Evolutionary conservation across 1,140 invertebrate genomes (phyloP).

Genomic region (Brachionus sp.): DNA sequence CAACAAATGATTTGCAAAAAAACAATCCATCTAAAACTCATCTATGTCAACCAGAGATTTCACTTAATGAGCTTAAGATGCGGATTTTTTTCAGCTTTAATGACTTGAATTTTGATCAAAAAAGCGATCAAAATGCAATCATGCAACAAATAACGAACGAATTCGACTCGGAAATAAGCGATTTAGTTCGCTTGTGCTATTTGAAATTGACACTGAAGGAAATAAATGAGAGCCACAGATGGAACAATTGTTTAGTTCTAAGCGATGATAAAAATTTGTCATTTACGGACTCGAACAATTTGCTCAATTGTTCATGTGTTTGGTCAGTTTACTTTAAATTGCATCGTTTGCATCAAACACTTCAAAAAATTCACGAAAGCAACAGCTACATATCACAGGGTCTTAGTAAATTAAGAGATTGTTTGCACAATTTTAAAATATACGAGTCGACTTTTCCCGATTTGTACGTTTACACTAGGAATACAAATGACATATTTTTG

Average conservation of each 20-base stretch:
- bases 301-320: constrained; percentile 1
- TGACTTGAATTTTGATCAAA: not conserved
- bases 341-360: constrained; percentile 40
- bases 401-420: constrained; percentile 1
- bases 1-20: not conserved
- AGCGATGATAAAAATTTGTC: not conserved
- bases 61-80: not conserved
- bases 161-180: not conserved
- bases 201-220: constrained; percentile 6
- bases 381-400: constrained; percentile 8
- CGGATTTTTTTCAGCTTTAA: constrained; percentile 8
- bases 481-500: constrained; percentile 11
- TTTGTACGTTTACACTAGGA: constrained; percentile 23
- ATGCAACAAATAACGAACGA: not conserved
- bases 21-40: not conserved
- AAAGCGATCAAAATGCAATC: not conserved
- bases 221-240: constrained; percentile 1
- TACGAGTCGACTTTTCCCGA: not conserved
- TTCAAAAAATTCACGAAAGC: not conserved
- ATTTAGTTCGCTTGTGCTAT: not conserved
- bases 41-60: not conserved
- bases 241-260: constrained; percentile 16
- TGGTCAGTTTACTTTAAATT: constrained; percentile 39
- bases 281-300: not conserved
- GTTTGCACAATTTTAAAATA: constrained; percentile 37